phyloP scores from a whole-genome alignment of 2,113 vertebrate species.

The Bambusicola thoracicus region DNA sequence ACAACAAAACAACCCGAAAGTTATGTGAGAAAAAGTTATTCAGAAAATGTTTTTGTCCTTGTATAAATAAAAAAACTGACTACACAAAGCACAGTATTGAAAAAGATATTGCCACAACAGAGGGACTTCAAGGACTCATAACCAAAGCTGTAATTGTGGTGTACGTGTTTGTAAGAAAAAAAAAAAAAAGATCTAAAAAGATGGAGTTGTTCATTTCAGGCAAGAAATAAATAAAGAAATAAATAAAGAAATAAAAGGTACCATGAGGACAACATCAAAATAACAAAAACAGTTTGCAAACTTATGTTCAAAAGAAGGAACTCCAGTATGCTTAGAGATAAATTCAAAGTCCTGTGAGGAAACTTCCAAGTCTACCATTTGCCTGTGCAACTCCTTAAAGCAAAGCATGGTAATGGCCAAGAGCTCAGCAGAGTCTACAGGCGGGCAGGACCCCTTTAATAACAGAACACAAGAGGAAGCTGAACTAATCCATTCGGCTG shows the following conservation, averaged over 20 bases:
- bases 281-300: neutral
- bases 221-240: neutral
- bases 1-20: neutral
- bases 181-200: neutral
- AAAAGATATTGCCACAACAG: constrained; percentile 44
- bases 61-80: constrained; percentile 14
- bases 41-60: constrained; percentile 28
- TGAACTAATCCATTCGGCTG: neutral
- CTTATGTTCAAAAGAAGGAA: neutral
- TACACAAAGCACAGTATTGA: neutral
- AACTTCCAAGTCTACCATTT: neutral
- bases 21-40: constrained; percentile 20
- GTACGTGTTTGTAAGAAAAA: neutral
- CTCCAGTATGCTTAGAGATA: neutral
- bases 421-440: neutral
- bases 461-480: neutral
- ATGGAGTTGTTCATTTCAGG: neutral
- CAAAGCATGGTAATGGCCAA: neutral
- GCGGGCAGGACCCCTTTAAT: fast-evolving
- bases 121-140: constrained; percentile 14
- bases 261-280: constrained; percentile 12
- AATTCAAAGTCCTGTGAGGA: neutral
- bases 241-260: neutral
- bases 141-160: neutral
- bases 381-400: neutral